A percentile compares a stretch with the other conserved stretches of the same genome.
These are phyloP conservation scores for Drosophila aff. DNA, from an alignment of 1,140 invertebrate species.

Conservation along the genomic window DNA sequence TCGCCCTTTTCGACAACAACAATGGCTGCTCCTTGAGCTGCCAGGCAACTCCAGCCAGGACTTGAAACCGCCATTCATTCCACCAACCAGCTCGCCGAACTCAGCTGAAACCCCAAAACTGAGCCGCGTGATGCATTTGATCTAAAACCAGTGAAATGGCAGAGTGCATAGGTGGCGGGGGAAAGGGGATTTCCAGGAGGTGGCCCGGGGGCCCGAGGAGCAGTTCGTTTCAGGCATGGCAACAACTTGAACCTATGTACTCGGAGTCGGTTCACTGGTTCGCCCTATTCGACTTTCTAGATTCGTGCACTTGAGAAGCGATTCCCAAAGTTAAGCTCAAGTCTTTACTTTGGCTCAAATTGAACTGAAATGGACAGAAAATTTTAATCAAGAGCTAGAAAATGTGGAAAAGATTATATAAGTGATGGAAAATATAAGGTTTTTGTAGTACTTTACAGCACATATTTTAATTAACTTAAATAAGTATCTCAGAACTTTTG, in stretches of 20 bases:
- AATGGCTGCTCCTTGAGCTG: slow-evolving; percentile 50
- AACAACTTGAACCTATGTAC: slow-evolving; percentile 30
- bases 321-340: slow-evolving; percentile 1
- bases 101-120: slow-evolving; percentile 46
- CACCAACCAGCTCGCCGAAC: slow-evolving; percentile 3
- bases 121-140: slow-evolving; percentile 69
- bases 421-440: background rate
- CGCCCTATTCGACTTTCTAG: slow-evolving; percentile 23
- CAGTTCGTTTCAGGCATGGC: slow-evolving; percentile 24
- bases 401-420: background rate
- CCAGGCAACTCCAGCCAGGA: slow-evolving; percentile 51
- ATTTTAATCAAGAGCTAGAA: background rate
- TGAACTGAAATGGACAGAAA: slow-evolving; percentile 1
- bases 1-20: slow-evolving; percentile 8
- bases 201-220: background rate
- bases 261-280: slow-evolving; percentile 22
- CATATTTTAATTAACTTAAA: background rate
- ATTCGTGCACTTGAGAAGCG: slow-evolving; percentile 10
- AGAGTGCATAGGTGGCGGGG: slow-evolving; percentile 16
- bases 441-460: too few relatives aligned
- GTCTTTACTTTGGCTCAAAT: slow-evolving; percentile 4
- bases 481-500: background rate
- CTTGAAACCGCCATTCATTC: background rate
- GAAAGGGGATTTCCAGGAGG: background rate
- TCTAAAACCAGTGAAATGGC: slow-evolving; percentile 66